A percentile compares a stretch with the other conserved stretches of the same genome.
These are phyloP conservation scores for Lethrus apterus DNA, from an alignment of 1,140 invertebrate species.

Conservation along the genomic window DNA sequence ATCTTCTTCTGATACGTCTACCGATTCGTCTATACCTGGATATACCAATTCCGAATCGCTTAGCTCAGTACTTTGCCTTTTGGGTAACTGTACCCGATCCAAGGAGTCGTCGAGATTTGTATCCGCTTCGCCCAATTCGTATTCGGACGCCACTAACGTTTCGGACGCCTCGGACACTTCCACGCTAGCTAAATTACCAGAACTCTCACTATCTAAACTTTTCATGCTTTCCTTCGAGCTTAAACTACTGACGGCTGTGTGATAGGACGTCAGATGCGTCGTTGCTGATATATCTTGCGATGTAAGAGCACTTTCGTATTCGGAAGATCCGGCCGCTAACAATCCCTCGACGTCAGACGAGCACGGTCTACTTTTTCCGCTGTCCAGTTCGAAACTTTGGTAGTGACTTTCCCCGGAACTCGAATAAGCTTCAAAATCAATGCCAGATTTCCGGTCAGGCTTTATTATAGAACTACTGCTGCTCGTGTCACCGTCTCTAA, in stretches of 20 bases:
- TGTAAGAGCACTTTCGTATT: slow-evolving; percentile 81
- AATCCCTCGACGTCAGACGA: slow-evolving; percentile 81
- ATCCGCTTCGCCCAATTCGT: slow-evolving; percentile 40
- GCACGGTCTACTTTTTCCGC: slow-evolving; percentile 65
- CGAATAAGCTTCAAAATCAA: slow-evolving; percentile 67
- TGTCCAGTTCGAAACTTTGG: slow-evolving; percentile 76
- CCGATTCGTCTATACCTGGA: slow-evolving; percentile 24
- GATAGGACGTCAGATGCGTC: slow-evolving; percentile 65
- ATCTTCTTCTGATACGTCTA: slow-evolving; percentile 47
- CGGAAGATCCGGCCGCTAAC: slow-evolving; percentile 61
- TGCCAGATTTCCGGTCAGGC: slow-evolving; percentile 53
- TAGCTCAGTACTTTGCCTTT: slow-evolving; percentile 27
- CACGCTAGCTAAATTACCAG: slow-evolving; percentile 77
- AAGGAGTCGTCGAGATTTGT: slow-evolving; percentile 15
- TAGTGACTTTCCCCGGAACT: slow-evolving; percentile 87
- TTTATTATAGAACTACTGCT: slow-evolving; percentile 48
- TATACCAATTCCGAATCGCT: slow-evolving; percentile 27
- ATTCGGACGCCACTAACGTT: slow-evolving; percentile 76
- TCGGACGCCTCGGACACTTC: slow-evolving; percentile 86
- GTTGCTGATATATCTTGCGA: slow-evolving; percentile 66
- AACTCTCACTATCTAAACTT: slow-evolving; percentile 80
- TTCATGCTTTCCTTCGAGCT: slow-evolving; percentile 84
- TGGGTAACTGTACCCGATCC: slow-evolving; percentile 11
- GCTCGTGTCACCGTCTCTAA: slow-evolving; percentile 32
- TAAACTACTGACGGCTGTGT: slow-evolving; percentile 72